Evolutionary conservation across 30 jellyfish, hydroid and myxozoan genomes (phyloP), one percentile per base, ranked within the genome.

Genomic region (Catostylus mosaicus): DNA sequence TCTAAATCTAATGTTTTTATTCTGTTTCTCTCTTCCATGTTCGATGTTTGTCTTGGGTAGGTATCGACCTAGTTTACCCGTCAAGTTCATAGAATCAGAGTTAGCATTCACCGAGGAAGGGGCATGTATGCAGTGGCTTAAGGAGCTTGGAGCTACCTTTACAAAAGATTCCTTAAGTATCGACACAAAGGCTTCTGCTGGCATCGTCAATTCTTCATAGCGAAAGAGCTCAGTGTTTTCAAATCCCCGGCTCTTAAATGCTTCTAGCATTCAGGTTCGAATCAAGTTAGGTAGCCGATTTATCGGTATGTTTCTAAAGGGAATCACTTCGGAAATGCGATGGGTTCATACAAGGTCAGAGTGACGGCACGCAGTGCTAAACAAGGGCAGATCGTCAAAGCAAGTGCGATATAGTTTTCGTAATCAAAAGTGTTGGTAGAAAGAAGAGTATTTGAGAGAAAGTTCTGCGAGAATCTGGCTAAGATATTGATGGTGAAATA

Each of bases 1-100:
- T 24, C 65, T 32, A 26, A 19, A 36, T 67, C 89, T 79, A 79
- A 79, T 64, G 26, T 61, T 79, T 30, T 18, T 59, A 27, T 79
- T 79, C 77, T 64, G 30, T 79, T 79, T 79, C 82, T 82, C 60
- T 82, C 86, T 82, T 82, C 82, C 75, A 67, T 81, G 82, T 84
- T 65, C 84, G 88, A 63, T 73, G 88, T 84, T 23, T 84, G 83
- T 75, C 48, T 67, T 84, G 88, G 94, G 95, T 95, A 95, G 99
- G 95, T 95, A 88, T 89, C 99, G 99, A 63, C 99, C 99, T 69
- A 73, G 83, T 76, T 67, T 95, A 56, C 93, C 97, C 26, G 80
- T 95, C 86, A 63, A 87, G 72, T 84, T 75, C 91, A 79, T 95
- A 52, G 92, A 89, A 54, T 30, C 96, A 47, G 97, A 88, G 85